These are phyloP conservation scores for Eristalis intricaria DNA, from an alignment of 2,888 invertebrate species.

Conservation along the genomic window DNA sequence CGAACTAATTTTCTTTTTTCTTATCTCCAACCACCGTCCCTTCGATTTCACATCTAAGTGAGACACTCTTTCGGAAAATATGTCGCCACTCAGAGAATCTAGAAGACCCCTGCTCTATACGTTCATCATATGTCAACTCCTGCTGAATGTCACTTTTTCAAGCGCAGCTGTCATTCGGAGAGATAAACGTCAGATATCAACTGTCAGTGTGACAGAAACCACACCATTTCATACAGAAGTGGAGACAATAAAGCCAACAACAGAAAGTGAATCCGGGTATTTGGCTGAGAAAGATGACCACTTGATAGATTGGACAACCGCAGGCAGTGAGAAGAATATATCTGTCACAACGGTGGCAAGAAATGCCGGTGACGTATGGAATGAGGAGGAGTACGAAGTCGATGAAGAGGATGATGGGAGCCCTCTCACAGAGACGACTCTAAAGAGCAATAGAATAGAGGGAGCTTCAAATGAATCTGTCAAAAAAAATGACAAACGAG, in stretches of 20 bases:
- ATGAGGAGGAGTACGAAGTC: background rate
- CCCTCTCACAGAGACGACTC: background rate
- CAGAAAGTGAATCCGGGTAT: background rate
- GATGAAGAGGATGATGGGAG: background rate
- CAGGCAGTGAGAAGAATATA: background rate
- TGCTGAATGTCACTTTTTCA: constrained; percentile 29
- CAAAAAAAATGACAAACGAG: background rate
- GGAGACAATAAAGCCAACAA: background rate
- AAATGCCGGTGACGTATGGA: background rate
- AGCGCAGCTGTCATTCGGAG: constrained; percentile 54
- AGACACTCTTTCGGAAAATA: constrained; percentile 29
- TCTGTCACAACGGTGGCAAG: background rate
- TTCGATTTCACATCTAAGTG: background rate
- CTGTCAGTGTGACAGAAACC: constrained; percentile 20
- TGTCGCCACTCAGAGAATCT: constrained; percentile 30
- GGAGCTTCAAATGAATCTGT: background rate
- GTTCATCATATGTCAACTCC: constrained; percentile 23
- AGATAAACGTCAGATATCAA: constrained; percentile 27
- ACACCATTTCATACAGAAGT: background rate
- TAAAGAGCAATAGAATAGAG: background rate
- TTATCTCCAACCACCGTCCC: background rate
- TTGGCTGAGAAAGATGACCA: constrained; percentile 22
- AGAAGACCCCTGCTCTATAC: constrained; percentile 10
- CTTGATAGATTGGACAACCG: background rate
- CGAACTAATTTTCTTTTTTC: background rate